A percentile compares a stretch with the other conserved stretches of the same genome.
phyloP scores from a whole-genome alignment of 2,113 vertebrate genomes.

The Chloebia gouldiae region DNA sequence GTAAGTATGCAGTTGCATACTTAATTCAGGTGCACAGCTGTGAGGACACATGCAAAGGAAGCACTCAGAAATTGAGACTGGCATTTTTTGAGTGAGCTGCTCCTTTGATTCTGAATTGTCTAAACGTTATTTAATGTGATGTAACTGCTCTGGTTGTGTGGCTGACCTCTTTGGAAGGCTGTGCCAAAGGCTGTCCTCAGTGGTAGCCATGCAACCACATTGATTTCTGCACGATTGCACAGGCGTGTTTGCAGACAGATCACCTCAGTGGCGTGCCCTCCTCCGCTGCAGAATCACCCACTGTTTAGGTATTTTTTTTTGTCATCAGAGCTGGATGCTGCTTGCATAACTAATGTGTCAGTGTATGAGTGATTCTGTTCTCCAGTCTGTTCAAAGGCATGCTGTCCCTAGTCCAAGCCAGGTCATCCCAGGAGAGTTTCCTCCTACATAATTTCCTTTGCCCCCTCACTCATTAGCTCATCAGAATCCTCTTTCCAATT shows the following conservation, averaged over 20 bases:
- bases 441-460: background rate
- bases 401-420: background rate
- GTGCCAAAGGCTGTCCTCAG: background rate
- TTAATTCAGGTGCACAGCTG: background rate
- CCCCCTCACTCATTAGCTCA: background rate
- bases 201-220: background rate
- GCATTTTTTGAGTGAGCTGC: background rate
- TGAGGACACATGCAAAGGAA: background rate
- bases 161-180: background rate
- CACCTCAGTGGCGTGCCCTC: fast-evolving
- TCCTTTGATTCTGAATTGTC: background rate
- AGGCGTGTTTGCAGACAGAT: background rate
- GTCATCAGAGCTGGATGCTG: background rate
- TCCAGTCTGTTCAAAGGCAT: background rate
- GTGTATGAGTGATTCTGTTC: background rate
- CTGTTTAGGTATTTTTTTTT: background rate
- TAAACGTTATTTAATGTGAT: background rate
- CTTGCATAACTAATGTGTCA: background rate
- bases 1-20: background rate
- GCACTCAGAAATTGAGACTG: background rate
- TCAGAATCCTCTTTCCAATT: background rate
- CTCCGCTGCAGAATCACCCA: background rate
- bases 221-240: background rate
- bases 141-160: constrained; percentile 2
- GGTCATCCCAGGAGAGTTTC: background rate